Evolutionary conservation across 2,888 invertebrate genomes (phyloP).

Genomic region (Pharmacophagus antenor): DNA sequence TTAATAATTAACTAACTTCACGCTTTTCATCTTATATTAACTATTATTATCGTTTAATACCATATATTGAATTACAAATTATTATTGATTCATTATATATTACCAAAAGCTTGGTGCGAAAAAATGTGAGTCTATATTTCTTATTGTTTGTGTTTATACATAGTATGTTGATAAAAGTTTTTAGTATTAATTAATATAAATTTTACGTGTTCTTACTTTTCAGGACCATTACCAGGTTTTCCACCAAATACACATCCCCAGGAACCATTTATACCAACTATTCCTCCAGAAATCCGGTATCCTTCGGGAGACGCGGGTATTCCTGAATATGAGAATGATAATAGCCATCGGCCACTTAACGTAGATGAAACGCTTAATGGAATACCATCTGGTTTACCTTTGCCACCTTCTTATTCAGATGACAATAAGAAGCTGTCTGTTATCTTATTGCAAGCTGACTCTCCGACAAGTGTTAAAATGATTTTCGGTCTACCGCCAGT

Average conservation of each 20-base stretch:
- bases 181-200: not conserved
- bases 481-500: slow-evolving; percentile 91
- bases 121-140: no score
- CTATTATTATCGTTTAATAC: not conserved
- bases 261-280: slow-evolving; percentile 67
- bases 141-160: not conserved
- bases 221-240: slow-evolving; percentile 51
- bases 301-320: slow-evolving; percentile 56
- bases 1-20: not conserved
- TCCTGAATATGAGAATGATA: slow-evolving; percentile 59
- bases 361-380: slow-evolving; percentile 43
- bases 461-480: slow-evolving; percentile 89
- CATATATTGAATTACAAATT: no score
- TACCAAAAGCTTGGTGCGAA: no score
- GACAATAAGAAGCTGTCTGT: slow-evolving; percentile 75
- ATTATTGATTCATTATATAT: no score
- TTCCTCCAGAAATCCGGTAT: slow-evolving; percentile 65
- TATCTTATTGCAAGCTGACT: slow-evolving; percentile 86
- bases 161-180: not conserved
- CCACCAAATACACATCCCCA: slow-evolving; percentile 44
- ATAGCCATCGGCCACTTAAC: slow-evolving; percentile 56
- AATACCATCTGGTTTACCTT: slow-evolving; percentile 53
- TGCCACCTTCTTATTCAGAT: slow-evolving; percentile 55
- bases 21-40: not conserved
- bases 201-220: slow-evolving; percentile 34